Base-by-base conservation (phyloP, 2,888 invertebrate species). In the Troilus luridus region DNA sequence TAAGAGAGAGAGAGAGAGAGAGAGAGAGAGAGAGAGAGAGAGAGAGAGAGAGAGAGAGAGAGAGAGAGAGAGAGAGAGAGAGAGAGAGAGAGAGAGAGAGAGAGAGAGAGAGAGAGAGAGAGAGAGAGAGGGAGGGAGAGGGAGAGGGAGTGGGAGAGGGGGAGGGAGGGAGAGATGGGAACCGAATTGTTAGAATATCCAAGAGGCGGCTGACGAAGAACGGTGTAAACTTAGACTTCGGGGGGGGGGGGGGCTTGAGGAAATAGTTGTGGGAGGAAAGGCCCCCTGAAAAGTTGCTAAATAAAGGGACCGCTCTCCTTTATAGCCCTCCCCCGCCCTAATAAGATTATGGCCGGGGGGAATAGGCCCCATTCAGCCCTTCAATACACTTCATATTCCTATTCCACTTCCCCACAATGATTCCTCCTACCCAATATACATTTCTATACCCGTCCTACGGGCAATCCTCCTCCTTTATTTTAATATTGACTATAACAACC, bases 311-410 rank as follows among this genome's bases (percentile, higher is more conserved):
- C 72, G 72, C 72, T 41, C 41, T 41, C 72, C 72, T 77, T 77
- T 77, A 77, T 77, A 19, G 72, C 27, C 72, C 72, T 41, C 41
- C 41, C 41, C 41, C 41, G 41, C 72, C 9, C 72, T 77, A 77
- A 77, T 77, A 77, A 77, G 72, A 77, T 77, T 77, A 77, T 77
- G 72, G 17, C 41, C 9, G 27, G 19, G 8, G 72, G n/a, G 72
- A 27, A 41, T 67, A 67, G 67, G 67, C 67, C 67, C 67, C 27
- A 41, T 41, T 77, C 8, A 41, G 41, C 8, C 27, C 72, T 41
- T 77, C 72, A 77, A 77, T 77, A 77, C 27, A 27, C 72, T 41
- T 77, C 72, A 77, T 77, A 77, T 77, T 77, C 72, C 72, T 77
- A 77, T 77, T 77, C 72, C 72, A 17, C 41, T 41, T 41, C 9